Evolutionary conservation across 2,888 invertebrate species (phyloP), one percentile per base, ranked within the genome.

Genomic region (Agriopis aurantiaria): DNA sequence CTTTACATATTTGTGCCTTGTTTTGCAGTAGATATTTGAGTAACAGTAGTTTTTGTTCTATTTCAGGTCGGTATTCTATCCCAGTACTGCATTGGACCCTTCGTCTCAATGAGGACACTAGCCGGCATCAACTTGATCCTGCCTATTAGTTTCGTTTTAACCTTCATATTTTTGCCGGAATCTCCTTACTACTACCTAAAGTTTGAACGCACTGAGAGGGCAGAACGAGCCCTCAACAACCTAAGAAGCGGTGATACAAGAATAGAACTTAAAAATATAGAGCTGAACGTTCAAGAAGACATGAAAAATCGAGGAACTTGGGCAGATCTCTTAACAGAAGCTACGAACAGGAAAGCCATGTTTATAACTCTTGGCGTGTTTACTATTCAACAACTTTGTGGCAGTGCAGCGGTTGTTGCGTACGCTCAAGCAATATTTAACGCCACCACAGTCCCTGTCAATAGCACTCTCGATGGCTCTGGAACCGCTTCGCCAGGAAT

Each of bases 111-210:
- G 88, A 89, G 88, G 75, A 86, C 85, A 33, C 88, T 95, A 73
- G 95, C 95, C 65, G 89, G 89, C 66, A 92, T 96, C 83, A 96
- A 95, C 82, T 88, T 95, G 76, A 84, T 95, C 73, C 89, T 96
- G 65, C 95, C 96, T 11, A 85, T 96, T 48, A 77, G 95, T 49
- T 95, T 96, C 79, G 85, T 96, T 41, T 65, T 95, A 14, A 87
- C 93, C 17, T 95, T 96, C 84, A 85, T 95, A 48, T 95, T 95
- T 82, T 92, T 96, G 84, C 97, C 97, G n/a, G 97, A 97, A 90
- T 95, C 96, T 74, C 96, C 96, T 14, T 95, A 96, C 78, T 95
- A 93, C 84, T 92, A 95, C 77, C 85, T 95, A 72, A 92, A 93
- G 80, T 94, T 93, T 74, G 94, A 94, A 77, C 91, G 94, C 74